phyloP scores from a whole-genome alignment of 2,888 invertebrate species.

The Parasteatoda lunata region DNA sequence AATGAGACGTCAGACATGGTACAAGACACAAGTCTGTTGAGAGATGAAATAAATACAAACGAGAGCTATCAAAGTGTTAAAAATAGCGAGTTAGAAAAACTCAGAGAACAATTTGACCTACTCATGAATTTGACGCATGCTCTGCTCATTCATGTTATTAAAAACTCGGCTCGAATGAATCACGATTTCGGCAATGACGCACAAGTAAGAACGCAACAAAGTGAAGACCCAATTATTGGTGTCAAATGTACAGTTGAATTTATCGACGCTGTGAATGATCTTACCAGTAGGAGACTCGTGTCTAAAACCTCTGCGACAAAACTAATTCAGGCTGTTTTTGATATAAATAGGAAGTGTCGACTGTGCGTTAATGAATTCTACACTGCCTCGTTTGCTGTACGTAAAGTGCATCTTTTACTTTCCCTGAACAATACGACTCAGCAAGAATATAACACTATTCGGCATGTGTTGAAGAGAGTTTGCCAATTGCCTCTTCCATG shows the following conservation, averaged over 20 bases:
- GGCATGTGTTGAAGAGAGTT: neutral
- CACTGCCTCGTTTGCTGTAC: neutral
- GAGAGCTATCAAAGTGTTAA: too few relatives aligned
- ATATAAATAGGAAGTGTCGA: neutral
- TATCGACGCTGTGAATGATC: neutral
- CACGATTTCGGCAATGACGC: too few relatives aligned
- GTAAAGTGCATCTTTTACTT: constrained; percentile 15
- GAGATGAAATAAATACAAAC: too few relatives aligned
- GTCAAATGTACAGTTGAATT: neutral
- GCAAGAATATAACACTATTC: neutral
- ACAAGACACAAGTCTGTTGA: too few relatives aligned
- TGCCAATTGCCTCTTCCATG: neutral
- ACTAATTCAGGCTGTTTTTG: neutral
- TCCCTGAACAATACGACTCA: constrained; percentile 4
- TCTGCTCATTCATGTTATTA: neutral
- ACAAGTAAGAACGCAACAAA: too few relatives aligned
- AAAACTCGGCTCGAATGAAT: neutral
- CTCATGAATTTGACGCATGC: neutral
- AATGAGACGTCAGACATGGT: too few relatives aligned
- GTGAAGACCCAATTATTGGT: too few relatives aligned
- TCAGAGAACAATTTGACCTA: too few relatives aligned
- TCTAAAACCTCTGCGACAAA: neutral
- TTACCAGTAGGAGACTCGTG: neutral
- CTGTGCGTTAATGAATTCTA: neutral
- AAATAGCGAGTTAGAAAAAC: too few relatives aligned